Evolutionary conservation across 2,797 vertebrate genomes (phyloP).

Genomic region (Pampus argenteus): DNA sequence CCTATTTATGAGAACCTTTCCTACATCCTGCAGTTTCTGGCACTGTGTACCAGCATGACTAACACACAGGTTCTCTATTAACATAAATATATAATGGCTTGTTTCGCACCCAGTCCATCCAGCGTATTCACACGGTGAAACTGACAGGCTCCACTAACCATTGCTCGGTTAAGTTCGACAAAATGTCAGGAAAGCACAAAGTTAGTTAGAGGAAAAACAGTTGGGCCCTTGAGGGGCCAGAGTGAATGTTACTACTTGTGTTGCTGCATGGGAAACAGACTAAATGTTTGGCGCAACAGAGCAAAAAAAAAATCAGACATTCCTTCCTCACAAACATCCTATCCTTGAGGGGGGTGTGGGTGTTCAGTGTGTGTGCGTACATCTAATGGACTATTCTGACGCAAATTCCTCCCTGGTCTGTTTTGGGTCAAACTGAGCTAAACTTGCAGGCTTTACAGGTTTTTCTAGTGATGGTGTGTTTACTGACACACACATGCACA

Average conservation of each 20-base stretch:
- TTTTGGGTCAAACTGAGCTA: slow-evolving; percentile 67
- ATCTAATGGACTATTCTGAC: slow-evolving; percentile 52
- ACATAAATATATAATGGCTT: slow-evolving; percentile 63
- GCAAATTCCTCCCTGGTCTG: slow-evolving; percentile 65
- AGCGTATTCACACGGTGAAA: slow-evolving; percentile 36
- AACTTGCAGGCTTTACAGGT: slow-evolving; percentile 40
- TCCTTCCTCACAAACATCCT: slow-evolving; percentile 81
- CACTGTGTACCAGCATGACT: slow-evolving; percentile 53
- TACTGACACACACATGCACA: slow-evolving; percentile 3
- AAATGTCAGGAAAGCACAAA: slow-evolving; percentile 49
- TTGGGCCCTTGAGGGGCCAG: slow-evolving; percentile 31
- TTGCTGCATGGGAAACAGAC: slow-evolving; percentile 71
- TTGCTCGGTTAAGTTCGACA: slow-evolving; percentile 48
- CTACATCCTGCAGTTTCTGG: slow-evolving; percentile 67
- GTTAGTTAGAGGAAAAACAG: slow-evolving; percentile 35
- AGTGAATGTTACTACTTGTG: slow-evolving; percentile 23
- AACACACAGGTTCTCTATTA: slow-evolving; percentile 51
- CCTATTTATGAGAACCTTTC: slow-evolving; percentile 61
- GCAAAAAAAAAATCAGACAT: slow-evolving; percentile 76
- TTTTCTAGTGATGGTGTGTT: slow-evolving; percentile 26
- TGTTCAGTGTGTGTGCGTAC: slow-evolving; percentile 35
- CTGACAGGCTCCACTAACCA: slow-evolving; percentile 30
- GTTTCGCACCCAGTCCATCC: slow-evolving; percentile 57
- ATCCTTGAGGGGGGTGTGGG: slow-evolving; percentile 70
- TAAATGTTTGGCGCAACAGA: slow-evolving; percentile 72